A percentile compares a stretch with the other conserved stretches of the same genome.
Evolutionary conservation across 2,113 vertebrate genomes (phyloP).

Genomic region (Dicrurus megarhynchus): DNA sequence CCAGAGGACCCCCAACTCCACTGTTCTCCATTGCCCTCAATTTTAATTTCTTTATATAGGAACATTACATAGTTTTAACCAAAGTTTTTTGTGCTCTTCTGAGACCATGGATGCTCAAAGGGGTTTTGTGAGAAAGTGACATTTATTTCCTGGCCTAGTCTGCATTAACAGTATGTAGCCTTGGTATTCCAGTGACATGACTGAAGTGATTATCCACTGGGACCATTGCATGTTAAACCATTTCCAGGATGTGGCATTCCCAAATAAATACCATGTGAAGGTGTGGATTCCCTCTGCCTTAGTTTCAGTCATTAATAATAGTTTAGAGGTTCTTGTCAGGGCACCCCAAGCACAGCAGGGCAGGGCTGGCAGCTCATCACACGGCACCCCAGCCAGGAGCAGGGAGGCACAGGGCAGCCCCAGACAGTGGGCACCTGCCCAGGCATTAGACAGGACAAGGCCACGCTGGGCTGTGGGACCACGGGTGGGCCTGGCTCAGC

Average conservation of each 20-base stretch:
- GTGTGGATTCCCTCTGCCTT: background rate
- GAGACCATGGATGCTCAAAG: background rate
- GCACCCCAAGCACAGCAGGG: fast-evolving
- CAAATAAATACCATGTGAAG: fast-evolving
- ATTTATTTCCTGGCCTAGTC: background rate
- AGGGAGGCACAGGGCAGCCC: background rate
- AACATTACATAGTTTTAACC: background rate
- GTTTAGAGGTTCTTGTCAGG: background rate
- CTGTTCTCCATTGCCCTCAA: background rate
- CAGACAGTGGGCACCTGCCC: fast-evolving
- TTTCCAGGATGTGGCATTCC: background rate
- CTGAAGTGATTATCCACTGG: background rate
- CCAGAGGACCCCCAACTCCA: background rate
- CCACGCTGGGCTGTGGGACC: too few species aligned
- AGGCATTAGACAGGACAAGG: background rate
- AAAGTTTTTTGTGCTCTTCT: background rate
- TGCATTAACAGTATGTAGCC: background rate
- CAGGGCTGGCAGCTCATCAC: background rate
- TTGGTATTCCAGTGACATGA: background rate
- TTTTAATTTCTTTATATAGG: background rate
- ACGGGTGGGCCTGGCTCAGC: background rate
- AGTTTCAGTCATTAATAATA: background rate
- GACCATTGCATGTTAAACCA: background rate
- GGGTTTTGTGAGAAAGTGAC: background rate
- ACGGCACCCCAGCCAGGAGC: background rate